A percentile compares a stretch with the other conserved stretches of the same genome.
These are phyloP conservation scores for Varanus salvator DNA, from an alignment of 2,113 vertebrate species.

Conservation along the genomic window DNA sequence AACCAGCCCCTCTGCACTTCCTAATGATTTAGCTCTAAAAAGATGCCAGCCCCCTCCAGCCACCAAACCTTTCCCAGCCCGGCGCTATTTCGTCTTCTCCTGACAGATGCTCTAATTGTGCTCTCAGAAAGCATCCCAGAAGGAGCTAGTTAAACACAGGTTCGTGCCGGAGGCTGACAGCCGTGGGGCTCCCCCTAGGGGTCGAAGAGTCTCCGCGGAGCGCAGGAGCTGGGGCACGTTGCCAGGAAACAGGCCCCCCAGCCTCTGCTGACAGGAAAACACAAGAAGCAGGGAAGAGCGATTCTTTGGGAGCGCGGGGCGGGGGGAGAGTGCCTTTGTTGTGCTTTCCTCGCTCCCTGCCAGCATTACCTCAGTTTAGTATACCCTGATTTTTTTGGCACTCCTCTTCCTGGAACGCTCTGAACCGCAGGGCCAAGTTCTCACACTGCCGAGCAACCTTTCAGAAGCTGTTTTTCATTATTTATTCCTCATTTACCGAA, in stretches of 20 bases:
- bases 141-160: constrained; percentile 45
- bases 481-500: constrained; percentile 27
- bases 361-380: constrained; percentile 78
- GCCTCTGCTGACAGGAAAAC: constrained; percentile 83
- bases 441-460: constrained; percentile 24
- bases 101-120: constrained; percentile 48
- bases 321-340: constrained; percentile 24
- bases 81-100: constrained; percentile 32
- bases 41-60: not conserved
- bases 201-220: constrained; percentile 78
- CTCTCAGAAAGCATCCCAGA: constrained; percentile 51
- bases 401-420: constrained; percentile 74
- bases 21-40: not conserved
- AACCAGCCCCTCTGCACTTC: not conserved
- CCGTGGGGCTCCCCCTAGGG: constrained; percentile 92
- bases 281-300: constrained; percentile 84
- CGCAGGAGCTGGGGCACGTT: constrained; percentile 80
- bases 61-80: constrained; percentile 44
- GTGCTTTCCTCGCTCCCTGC: constrained; percentile 76
- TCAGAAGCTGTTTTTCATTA: constrained; percentile 32
- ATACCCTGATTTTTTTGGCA: constrained; percentile 74
- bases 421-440: constrained; percentile 49
- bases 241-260: constrained; percentile 86
- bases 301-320: constrained; percentile 50
- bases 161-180: constrained; percentile 78